Conservation (phyloP, 2,797 vertebrate genomes). For the Monodelphis domestica region DNA sequence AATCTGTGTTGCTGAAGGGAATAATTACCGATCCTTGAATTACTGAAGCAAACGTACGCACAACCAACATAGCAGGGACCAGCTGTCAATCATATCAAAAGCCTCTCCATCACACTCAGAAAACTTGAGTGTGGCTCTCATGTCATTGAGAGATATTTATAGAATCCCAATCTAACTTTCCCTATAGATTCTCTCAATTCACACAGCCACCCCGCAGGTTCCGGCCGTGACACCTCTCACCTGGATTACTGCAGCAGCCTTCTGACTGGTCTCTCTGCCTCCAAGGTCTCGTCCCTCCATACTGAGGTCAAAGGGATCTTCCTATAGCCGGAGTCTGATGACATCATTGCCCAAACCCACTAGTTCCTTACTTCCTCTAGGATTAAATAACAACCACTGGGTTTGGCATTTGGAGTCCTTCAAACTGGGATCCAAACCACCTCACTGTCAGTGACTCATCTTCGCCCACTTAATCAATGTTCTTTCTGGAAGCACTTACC, state of each 20-base stretch:
- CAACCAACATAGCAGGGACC: not conserved
- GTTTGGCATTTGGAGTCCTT: not conserved
- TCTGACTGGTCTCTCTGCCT: slow-evolving; percentile 2
- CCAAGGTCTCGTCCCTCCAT: not conserved
- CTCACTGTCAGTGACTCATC: not conserved
- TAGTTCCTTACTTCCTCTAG: not conserved
- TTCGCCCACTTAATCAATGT: not conserved
- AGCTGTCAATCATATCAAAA: not conserved
- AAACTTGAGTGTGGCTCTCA: not conserved
- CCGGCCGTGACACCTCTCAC: not conserved
- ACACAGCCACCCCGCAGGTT: not conserved
- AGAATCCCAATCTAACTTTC: not conserved
- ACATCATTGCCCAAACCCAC: slow-evolving; percentile 16
- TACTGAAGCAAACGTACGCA: not conserved
- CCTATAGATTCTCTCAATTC: not conserved
- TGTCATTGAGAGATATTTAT: not conserved
- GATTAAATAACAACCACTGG: slow-evolving; percentile 9
- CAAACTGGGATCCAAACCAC: not conserved
- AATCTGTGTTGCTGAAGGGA: not conserved
- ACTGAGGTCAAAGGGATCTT: slow-evolving; percentile 4
- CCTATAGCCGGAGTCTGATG: not conserved
- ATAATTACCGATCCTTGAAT: not conserved
- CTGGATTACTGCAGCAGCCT: not conserved
- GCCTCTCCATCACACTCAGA: too few relatives aligned
- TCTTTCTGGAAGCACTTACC: not conserved